phyloP scores from a whole-genome alignment of 2,797 vertebrate species.

The Eulemur rubriventer region DNA sequence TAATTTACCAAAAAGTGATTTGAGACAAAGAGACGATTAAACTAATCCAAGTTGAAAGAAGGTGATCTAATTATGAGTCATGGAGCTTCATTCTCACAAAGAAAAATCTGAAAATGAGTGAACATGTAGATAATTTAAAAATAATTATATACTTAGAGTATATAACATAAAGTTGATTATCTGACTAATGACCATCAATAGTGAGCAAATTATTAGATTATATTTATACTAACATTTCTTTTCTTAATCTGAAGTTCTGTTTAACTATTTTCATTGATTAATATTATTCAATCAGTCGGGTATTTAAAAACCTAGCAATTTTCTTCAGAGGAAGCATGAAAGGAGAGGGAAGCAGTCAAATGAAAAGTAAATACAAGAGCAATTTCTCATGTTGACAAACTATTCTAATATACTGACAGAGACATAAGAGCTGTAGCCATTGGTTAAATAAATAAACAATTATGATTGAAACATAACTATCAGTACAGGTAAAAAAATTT shows the following conservation, averaged over 20 bases:
- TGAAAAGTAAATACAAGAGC: slow-evolving; percentile 36
- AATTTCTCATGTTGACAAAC: slow-evolving; percentile 24
- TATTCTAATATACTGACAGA: neutral
- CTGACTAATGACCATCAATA: slow-evolving; percentile 24
- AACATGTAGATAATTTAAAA: slow-evolving; percentile 56
- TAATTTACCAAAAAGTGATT: slow-evolving; percentile 68
- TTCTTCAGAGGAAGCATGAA: slow-evolving; percentile 6
- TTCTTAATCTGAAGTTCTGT: slow-evolving; percentile 45
- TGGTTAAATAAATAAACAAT: slow-evolving; percentile 5
- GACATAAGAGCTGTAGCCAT: neutral
- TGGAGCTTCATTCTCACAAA: slow-evolving; percentile 45
- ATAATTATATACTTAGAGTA: slow-evolving; percentile 22
- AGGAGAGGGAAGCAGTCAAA: neutral
- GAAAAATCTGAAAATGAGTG: slow-evolving; percentile 41
- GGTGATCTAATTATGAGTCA: slow-evolving; percentile 62
- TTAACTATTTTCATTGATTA: slow-evolving; percentile 53
- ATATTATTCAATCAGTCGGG: slow-evolving; percentile 3
- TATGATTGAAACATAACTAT: slow-evolving; percentile 19
- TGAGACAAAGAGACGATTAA: slow-evolving; percentile 60
- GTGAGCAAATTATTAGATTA: slow-evolving; percentile 35
- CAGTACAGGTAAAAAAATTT: slow-evolving; percentile 11
- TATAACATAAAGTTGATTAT: slow-evolving; percentile 54
- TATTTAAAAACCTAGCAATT: slow-evolving; percentile 57
- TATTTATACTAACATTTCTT: slow-evolving; percentile 42
- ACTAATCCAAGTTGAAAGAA: slow-evolving; percentile 57